A percentile compares a stretch with the other conserved stretches of the same genome.
phyloP scores from a whole-genome alignment of 1,140 invertebrate species.

The Matsumurasca onukii region DNA sequence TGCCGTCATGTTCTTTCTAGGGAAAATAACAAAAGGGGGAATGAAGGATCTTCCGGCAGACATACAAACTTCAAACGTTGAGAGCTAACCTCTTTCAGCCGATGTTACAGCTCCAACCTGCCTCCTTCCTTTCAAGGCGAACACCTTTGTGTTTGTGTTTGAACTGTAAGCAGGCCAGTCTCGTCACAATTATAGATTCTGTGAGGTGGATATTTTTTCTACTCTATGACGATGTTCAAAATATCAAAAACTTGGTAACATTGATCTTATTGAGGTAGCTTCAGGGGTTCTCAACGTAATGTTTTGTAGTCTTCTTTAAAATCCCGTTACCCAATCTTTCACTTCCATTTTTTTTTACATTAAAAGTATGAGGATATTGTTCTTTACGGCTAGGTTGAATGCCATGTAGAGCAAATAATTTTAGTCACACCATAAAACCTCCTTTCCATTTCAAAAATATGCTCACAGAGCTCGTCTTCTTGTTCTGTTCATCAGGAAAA shows the following conservation, averaged over 20 bases:
- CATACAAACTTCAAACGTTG: slow-evolving; percentile 42
- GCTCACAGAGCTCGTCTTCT: not conserved
- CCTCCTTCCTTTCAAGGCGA: slow-evolving; percentile 37
- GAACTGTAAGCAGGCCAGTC: slow-evolving; percentile 29
- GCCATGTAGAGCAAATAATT: slow-evolving; percentile 14
- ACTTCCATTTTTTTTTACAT: slow-evolving; percentile 16
- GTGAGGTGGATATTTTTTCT: slow-evolving; percentile 37
- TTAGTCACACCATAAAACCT: slow-evolving; percentile 14
- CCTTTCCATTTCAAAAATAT: slow-evolving; percentile 22
- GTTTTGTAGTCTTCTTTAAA: slow-evolving; percentile 17
- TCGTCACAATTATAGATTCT: slow-evolving; percentile 46
- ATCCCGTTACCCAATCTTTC: slow-evolving; percentile 21
- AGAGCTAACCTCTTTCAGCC: slow-evolving; percentile 42
- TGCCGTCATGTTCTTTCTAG: slow-evolving; percentile 39
- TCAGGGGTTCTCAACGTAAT: slow-evolving; percentile 19
- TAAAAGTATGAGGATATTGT: slow-evolving; percentile 22
- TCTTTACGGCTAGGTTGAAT: slow-evolving; percentile 13
- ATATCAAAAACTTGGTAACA: not conserved
- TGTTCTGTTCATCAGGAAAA: slow-evolving; percentile 21
- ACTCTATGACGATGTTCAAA: slow-evolving; percentile 13
- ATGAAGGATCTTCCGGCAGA: slow-evolving; percentile 46
- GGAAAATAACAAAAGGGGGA: slow-evolving; percentile 46
- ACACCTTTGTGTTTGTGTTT: slow-evolving; percentile 36
- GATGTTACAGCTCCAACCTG: slow-evolving; percentile 43
- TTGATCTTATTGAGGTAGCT: slow-evolving; percentile 18